Evolutionary conservation across 1,140 invertebrate genomes (phyloP).

Genomic region (Magallana gigas): DNA sequence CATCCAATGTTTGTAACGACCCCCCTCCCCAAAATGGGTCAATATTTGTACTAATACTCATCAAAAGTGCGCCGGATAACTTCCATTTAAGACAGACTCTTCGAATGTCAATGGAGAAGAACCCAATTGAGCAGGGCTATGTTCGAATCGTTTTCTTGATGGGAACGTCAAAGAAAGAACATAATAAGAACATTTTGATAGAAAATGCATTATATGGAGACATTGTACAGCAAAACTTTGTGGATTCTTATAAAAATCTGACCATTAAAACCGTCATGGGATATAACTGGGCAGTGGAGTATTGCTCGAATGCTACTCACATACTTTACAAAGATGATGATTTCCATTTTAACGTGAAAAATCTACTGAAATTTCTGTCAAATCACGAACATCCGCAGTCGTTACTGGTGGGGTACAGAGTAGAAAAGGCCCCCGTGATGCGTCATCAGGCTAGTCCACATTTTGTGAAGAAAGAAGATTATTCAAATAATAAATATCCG

Average conservation of each 20-base stretch:
- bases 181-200: neutral
- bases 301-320: conserved; percentile 33
- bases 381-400: neutral
- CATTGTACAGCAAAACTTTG: conserved; percentile 53
- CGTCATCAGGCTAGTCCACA: neutral
- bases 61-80: conserved; percentile 51
- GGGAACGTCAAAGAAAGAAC: conserved; percentile 35
- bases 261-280: conserved; percentile 51
- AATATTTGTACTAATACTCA: conserved; percentile 49
- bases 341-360: conserved; percentile 37
- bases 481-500: conserved; percentile 20
- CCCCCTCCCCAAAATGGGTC: neutral
- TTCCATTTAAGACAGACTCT: conserved; percentile 33
- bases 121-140: neutral
- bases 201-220: conserved; percentile 46
- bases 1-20: conserved; percentile 26
- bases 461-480: conserved; percentile 24
- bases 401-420: neutral
- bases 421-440: neutral
- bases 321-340: conserved; percentile 54
- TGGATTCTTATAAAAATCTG: conserved; percentile 51
- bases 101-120: conserved; percentile 42
- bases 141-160: conserved; percentile 47
- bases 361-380: conserved; percentile 39
- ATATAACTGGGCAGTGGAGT: conserved; percentile 46